Conservation (phyloP, 2,888 invertebrate species). For the Callinectes sapidus region DNA sequence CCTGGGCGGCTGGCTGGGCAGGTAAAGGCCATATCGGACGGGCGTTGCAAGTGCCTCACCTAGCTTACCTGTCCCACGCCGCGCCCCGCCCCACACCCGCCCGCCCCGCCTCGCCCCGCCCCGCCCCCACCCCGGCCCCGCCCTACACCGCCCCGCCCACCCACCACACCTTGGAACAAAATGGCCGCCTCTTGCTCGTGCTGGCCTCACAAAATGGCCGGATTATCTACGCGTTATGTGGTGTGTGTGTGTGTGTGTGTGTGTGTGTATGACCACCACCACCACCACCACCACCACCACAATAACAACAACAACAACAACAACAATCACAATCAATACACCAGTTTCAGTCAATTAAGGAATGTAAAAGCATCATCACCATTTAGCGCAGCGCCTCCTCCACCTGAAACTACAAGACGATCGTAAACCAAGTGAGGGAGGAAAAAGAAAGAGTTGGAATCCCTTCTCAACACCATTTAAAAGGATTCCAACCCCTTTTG, state of each 20-base stretch:
- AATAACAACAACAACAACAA: background rate
- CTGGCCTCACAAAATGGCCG: background rate
- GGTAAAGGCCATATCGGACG: slow-evolving; percentile 4
- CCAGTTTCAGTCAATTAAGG: too few relatives aligned
- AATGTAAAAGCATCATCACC: too few relatives aligned
- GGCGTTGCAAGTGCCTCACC: background rate
- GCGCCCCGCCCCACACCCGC: slow-evolving; percentile 13
- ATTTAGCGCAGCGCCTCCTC: too few relatives aligned
- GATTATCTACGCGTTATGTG: background rate
- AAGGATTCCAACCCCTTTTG: background rate
- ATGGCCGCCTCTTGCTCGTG: background rate
- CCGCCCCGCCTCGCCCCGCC: slow-evolving; percentile 26
- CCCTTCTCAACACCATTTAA: background rate
- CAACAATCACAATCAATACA: too few relatives aligned
- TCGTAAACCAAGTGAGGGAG: slow-evolving; percentile 20
- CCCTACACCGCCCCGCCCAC: background rate
- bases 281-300: background rate
- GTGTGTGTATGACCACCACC: background rate
- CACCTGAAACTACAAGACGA: background rate
- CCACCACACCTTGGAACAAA: background rate
- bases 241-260: slow-evolving; percentile 25
- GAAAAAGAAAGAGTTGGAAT: background rate
- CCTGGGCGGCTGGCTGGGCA: background rate
- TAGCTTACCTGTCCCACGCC: background rate
- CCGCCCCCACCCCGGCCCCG: background rate